Conservation (phyloP, 2,888 invertebrate species). For the Fragum whitleyi region DNA sequence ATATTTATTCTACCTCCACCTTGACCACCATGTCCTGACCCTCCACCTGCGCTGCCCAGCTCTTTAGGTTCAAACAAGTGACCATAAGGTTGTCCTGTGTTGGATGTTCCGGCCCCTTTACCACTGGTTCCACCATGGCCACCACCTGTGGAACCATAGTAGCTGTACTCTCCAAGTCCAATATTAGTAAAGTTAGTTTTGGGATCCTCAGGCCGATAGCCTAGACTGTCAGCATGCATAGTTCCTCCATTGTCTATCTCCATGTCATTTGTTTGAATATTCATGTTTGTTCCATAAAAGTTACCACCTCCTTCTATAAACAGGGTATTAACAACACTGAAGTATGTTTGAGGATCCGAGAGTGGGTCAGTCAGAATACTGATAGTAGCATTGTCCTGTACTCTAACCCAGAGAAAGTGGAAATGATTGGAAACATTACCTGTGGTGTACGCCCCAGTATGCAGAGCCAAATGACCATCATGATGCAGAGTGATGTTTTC, state of each 20-base stretch:
- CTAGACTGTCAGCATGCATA: conserved; percentile 71
- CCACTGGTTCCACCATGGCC: conserved; percentile 79
- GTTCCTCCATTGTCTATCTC: conserved; percentile 76
- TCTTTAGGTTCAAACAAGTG: conserved; percentile 73
- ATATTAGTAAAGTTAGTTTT: conserved; percentile 58
- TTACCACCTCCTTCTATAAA: conserved; percentile 78
- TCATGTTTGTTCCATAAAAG: conserved; percentile 70
- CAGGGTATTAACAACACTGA: conserved; percentile 63
- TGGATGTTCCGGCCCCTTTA: conserved; percentile 65
- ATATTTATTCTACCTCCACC: conserved; percentile 74
- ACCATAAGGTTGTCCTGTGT: conserved; percentile 77
- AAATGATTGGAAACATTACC: conserved; percentile 53
- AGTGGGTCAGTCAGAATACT: conserved; percentile 70
- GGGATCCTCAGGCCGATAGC: conserved; percentile 67
- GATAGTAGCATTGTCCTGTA: conserved; percentile 76
- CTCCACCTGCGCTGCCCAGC: conserved; percentile 75
- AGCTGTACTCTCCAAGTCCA: conserved; percentile 67
- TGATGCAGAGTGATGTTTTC: conserved; percentile 74
- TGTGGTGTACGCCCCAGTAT: conserved; percentile 69
- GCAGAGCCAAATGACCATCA: conserved; percentile 69
- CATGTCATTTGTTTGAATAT: conserved; percentile 67
- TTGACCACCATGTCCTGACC: conserved; percentile 67
- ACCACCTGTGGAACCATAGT: conserved; percentile 74
- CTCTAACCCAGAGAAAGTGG: conserved; percentile 66
- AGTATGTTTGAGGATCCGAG: conserved; percentile 60